phyloP scores from a whole-genome alignment of 2,797 vertebrate species.

The Helarctos malayanus region DNA sequence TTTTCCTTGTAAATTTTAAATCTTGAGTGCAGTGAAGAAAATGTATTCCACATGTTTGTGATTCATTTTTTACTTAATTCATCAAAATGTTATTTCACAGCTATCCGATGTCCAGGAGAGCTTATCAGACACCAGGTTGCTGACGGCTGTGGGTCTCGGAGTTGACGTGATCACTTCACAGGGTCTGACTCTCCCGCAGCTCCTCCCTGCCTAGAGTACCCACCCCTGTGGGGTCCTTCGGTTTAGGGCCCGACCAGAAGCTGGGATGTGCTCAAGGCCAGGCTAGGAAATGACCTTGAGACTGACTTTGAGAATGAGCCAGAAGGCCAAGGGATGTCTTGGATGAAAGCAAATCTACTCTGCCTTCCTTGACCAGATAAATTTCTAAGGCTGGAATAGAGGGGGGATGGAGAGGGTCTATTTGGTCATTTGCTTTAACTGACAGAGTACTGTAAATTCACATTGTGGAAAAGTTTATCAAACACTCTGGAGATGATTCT shows the following conservation, averaged over 20 bases:
- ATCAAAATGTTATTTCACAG: conserved; percentile 76
- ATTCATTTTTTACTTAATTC: conserved; percentile 80
- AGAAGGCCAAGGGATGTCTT: not conserved
- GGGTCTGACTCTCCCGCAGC: not conserved
- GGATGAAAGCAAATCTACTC: not conserved
- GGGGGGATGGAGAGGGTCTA: not conserved
- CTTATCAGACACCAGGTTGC: conserved; percentile 55
- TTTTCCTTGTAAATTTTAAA: conserved; percentile 81
- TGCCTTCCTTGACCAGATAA: not conserved
- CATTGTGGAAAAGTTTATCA: not conserved
- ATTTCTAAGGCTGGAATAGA: not conserved
- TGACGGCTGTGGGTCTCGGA: conserved; percentile 66
- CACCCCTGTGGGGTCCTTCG: not conserved
- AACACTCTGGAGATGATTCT: not conserved
- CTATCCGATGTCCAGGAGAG: conserved; percentile 66
- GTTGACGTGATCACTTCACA: accelerated
- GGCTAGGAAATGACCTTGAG: not conserved
- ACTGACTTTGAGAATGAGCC: conserved; percentile 32
- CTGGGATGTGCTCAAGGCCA: not conserved
- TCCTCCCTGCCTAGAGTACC: not conserved
- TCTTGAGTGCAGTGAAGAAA: conserved; percentile 67
- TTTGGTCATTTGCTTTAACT: not conserved
- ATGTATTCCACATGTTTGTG: conserved; percentile 82
- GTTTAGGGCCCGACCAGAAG: conserved; percentile 51
- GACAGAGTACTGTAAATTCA: not conserved